phyloP scores from a whole-genome alignment of 2,113 vertebrate genomes.

The Stegastes partitus region DNA sequence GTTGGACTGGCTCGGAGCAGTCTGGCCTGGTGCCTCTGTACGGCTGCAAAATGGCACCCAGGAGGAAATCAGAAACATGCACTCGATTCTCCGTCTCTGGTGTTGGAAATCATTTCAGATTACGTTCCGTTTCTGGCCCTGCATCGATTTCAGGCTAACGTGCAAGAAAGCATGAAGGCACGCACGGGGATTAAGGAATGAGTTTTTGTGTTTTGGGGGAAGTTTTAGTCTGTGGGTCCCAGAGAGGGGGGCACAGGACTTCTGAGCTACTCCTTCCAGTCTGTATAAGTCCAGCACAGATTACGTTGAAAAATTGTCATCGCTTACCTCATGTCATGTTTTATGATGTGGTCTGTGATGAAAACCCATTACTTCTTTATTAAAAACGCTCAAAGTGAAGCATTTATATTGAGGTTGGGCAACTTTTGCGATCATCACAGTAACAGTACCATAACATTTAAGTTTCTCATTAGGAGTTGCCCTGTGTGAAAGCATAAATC shows the following conservation, averaged over 20 bases:
- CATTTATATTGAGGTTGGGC: neutral
- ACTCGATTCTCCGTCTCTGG: constrained; percentile 37
- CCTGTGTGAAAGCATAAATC: neutral
- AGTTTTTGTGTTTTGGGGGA: constrained; percentile 9
- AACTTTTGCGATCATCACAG: no score
- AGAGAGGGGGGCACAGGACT: constrained; percentile 1
- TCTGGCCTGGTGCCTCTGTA: constrained; percentile 30
- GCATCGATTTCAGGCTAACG: constrained; percentile 33
- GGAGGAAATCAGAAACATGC: constrained; percentile 69
- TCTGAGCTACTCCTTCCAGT: neutral
- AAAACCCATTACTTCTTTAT: neutral
- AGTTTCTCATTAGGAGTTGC: no score
- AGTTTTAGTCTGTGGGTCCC: constrained; percentile 5
- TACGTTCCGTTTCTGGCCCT: constrained; percentile 33
- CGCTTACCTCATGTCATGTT: neutral
- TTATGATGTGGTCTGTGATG: neutral
- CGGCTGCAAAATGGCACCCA: constrained; percentile 52
- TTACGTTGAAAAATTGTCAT: neutral
- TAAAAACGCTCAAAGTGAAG: neutral
- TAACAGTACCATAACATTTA: no score
- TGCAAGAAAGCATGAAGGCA: constrained; percentile 29
- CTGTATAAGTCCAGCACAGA: neutral
- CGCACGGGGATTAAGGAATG: constrained; percentile 9
- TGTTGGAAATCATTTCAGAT: constrained; percentile 54
- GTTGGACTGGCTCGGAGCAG: constrained; percentile 23